A percentile compares a stretch with the other conserved stretches of the same genome.
These are phyloP conservation scores for Atrina japonica DNA, from an alignment of 2,888 invertebrate species.

Conservation along the genomic window DNA sequence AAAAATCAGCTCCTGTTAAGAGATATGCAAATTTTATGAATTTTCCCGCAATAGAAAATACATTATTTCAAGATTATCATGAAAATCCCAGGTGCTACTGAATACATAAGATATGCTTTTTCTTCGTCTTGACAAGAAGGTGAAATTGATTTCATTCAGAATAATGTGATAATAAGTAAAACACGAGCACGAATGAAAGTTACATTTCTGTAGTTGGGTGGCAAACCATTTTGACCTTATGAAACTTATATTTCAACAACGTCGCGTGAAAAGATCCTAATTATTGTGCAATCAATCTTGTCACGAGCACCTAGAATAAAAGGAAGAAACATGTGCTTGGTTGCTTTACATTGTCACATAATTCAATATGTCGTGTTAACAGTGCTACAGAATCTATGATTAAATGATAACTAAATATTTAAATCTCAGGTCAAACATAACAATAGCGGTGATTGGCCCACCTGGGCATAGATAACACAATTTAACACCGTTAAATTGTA, in stretches of 20 bases:
- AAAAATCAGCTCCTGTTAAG: no score
- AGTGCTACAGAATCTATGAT: slow-evolving; percentile 3
- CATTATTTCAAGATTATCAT: no score
- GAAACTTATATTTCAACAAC: slow-evolving; percentile 15
- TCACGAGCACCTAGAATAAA: slow-evolving; percentile 14
- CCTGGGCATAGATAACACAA: no score
- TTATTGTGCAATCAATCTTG: slow-evolving; percentile 13
- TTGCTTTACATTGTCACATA: slow-evolving; percentile 14
- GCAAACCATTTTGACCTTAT: slow-evolving; percentile 5
- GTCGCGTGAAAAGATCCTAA: slow-evolving; percentile 10
- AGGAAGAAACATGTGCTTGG: slow-evolving; percentile 1
- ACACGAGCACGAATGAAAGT: no score
- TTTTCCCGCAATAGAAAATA: no score
- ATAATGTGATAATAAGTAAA: no score
- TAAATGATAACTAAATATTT: slow-evolving; percentile 9
- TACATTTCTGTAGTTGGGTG: background rate
- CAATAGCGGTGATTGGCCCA: no score
- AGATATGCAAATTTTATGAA: no score
- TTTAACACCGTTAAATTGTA: no score
- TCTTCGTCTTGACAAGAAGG: background rate
- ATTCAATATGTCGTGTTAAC: slow-evolving; percentile 16
- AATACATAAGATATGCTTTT: no score
- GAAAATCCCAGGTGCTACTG: no score
- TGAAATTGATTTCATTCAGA: background rate
- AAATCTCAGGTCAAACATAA: background rate